Conservation (phyloP, 2,113 vertebrate genomes). For the Hydrochoerus hydrochaeris region DNA sequence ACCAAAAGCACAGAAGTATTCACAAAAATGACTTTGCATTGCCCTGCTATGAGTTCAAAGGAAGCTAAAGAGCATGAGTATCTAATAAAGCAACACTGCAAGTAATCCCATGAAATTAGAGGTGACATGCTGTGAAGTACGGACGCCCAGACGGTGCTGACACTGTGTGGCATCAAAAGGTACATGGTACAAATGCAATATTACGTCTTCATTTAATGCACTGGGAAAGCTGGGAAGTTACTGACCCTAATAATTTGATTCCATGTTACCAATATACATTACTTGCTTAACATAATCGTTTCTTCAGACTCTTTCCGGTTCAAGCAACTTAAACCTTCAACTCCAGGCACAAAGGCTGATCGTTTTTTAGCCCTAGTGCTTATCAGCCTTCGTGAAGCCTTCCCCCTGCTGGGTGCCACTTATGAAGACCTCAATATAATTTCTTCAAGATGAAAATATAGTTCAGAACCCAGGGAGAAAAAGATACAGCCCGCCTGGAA, state of each 20-base stretch:
- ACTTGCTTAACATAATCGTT: constrained; percentile 57
- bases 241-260: constrained; percentile 54
- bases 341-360: constrained; percentile 48
- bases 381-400: constrained; percentile 47
- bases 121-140: constrained; percentile 46
- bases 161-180: neutral
- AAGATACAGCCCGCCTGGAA: neutral
- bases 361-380: constrained; percentile 39
- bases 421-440: constrained; percentile 64
- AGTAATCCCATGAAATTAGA: constrained; percentile 68
- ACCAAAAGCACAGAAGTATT: neutral
- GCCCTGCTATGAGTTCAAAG: constrained; percentile 64
- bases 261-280: constrained; percentile 57
- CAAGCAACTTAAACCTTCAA: constrained; percentile 65
- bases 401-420: constrained; percentile 40
- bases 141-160: neutral
- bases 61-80: constrained; percentile 17
- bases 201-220: constrained; percentile 47
- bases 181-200: neutral
- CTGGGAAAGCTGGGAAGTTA: constrained; percentile 38
- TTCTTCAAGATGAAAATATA: constrained; percentile 72
- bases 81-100: constrained; percentile 46
- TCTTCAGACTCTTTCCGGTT: constrained; percentile 58
- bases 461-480: neutral
- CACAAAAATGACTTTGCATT: neutral